phyloP scores from a whole-genome alignment of 1,140 invertebrate species.

The Philopotamus ludificatus region DNA sequence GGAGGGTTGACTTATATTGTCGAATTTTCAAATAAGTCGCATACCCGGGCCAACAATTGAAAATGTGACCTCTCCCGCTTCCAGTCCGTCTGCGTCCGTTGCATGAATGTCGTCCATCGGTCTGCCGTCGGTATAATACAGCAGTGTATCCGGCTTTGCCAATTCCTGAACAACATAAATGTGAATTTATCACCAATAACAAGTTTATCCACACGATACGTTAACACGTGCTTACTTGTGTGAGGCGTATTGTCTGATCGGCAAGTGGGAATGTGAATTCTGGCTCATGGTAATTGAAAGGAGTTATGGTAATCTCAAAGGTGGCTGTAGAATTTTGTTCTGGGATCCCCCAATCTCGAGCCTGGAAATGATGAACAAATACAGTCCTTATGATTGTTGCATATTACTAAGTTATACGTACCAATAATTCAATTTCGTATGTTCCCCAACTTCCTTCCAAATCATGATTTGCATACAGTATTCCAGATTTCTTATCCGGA shows the following conservation, averaged over 20 bases:
- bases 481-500: conserved; percentile 46
- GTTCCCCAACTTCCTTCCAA: conserved; percentile 57
- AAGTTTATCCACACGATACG: neutral
- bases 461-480: conserved; percentile 47
- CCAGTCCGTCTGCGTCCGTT: conserved; percentile 51
- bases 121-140: conserved; percentile 15
- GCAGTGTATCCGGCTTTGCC: neutral
- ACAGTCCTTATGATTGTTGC: too few relatives aligned
- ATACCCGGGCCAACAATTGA: conserved; percentile 44
- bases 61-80: conserved; percentile 52
- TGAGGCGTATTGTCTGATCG: conserved; percentile 8
- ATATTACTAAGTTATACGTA: too few relatives aligned
- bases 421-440: conserved; percentile 51
- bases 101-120: conserved; percentile 46
- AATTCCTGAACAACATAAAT: conserved; percentile 16
- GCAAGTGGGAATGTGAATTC: conserved; percentile 29
- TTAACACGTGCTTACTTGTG: conserved; percentile 9
- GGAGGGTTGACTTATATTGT: neutral
- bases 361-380: conserved; percentile 42
- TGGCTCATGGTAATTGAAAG: conserved; percentile 44
- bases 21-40: neutral
- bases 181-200: neutral
- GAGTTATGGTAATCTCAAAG: conserved; percentile 42
- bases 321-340: conserved; percentile 38
- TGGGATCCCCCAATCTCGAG: conserved; percentile 42